Conservation (phyloP, 2,113 vertebrate genomes). For the Cheilinus undulatus region DNA sequence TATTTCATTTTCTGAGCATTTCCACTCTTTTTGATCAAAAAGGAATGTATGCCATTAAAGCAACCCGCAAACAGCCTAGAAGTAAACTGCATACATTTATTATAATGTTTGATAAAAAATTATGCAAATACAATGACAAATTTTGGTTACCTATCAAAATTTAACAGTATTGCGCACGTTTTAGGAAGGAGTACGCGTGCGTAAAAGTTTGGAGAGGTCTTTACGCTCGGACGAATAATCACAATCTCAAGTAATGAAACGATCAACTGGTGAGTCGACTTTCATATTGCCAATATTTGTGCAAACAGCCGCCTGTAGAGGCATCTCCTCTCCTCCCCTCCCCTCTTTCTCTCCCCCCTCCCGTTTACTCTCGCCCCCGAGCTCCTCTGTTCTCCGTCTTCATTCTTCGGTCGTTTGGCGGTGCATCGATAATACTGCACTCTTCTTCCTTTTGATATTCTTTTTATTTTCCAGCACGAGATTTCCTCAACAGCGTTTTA, state of each 20-base stretch:
- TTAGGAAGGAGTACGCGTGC: conserved; percentile 29
- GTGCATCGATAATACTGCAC: conserved; percentile 75
- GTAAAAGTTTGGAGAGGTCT: conserved; percentile 63
- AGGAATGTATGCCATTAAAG: accelerated
- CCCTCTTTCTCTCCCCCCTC: conserved; percentile 65
- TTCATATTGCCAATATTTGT: conserved; percentile 75
- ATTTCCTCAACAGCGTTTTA: conserved; percentile 77
- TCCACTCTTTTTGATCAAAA: neutral
- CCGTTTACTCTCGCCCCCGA: conserved; percentile 75
- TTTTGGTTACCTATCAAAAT: neutral
- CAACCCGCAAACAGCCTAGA: no score
- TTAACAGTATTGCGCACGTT: neutral
- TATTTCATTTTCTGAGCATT: conserved; percentile 31
- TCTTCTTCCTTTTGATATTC: conserved; percentile 45
- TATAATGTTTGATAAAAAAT: neutral
- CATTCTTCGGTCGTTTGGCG: conserved; percentile 77
- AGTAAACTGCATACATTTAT: neutral
- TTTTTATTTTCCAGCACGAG: conserved; percentile 60
- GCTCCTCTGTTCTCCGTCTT: conserved; percentile 79
- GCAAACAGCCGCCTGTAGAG: conserved; percentile 79
- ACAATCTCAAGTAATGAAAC: conserved; percentile 29
- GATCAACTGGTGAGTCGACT: conserved; percentile 67
- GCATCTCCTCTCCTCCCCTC: conserved; percentile 82
- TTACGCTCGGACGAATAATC: conserved; percentile 36
- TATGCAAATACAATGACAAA: neutral